Evolutionary conservation across 2,113 vertebrate genomes (phyloP).

Genomic region (Elanoides forficatus): DNA sequence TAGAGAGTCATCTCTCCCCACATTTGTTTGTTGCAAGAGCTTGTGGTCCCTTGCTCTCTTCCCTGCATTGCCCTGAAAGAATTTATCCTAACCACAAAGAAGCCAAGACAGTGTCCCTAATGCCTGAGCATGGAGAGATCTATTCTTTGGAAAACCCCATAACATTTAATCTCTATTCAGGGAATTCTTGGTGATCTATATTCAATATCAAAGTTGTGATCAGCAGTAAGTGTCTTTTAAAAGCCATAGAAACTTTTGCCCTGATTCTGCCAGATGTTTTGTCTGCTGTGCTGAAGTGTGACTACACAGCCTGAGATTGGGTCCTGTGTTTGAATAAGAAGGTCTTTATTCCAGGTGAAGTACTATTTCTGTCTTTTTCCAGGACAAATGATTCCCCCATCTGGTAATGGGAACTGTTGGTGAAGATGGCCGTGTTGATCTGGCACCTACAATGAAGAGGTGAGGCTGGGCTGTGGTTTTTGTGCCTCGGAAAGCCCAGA

Average conservation of each 20-base stretch:
- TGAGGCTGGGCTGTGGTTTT: neutral
- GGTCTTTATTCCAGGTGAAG: neutral
- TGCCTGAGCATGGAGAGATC: neutral
- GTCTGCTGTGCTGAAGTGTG: neutral
- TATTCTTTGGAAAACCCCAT: neutral
- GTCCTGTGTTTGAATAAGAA: neutral
- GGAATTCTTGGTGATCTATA: neutral
- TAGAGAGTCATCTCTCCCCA: neutral
- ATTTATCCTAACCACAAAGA: neutral
- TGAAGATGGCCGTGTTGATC: neutral
- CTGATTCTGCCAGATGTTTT: neutral
- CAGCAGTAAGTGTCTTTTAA: neutral
- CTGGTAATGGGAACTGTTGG: neutral
- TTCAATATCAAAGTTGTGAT: neutral
- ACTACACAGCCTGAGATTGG: neutral
- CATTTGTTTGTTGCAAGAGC: neutral
- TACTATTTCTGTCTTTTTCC: neutral
- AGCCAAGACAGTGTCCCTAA: neutral
- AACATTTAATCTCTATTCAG: neutral
- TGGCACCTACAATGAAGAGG: neutral
- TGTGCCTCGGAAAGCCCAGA: neutral
- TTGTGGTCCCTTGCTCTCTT: neutral
- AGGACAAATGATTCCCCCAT: neutral
- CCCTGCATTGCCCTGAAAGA: neutral
- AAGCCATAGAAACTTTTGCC: neutral